phyloP scores from a whole-genome alignment of 2,797 vertebrate species.

The Argentina silus region DNA sequence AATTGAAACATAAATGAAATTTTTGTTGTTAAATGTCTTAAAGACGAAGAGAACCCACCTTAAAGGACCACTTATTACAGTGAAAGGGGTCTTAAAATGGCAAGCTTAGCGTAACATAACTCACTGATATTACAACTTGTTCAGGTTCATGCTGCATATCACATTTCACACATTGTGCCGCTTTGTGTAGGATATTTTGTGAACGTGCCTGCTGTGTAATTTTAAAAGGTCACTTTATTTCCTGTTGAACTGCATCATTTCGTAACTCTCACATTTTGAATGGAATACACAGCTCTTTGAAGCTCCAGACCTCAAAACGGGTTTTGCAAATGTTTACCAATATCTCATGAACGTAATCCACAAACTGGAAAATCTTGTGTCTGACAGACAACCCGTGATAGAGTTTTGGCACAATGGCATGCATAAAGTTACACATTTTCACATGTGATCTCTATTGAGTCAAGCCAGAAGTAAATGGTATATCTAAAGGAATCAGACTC shows the following conservation, averaged over 20 bases:
- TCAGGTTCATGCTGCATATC: not conserved
- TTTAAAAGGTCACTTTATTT: conserved; percentile 68
- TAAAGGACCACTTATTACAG: no score
- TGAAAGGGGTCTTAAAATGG: no score
- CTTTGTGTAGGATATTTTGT: not conserved
- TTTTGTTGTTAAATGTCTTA: no score
- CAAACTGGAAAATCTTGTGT: conserved; percentile 66
- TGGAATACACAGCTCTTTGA: conserved; percentile 1
- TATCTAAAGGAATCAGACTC: no score
- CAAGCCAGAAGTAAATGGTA: not conserved
- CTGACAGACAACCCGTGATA: not conserved
- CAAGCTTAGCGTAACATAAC: no score
- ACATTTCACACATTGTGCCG: not conserved
- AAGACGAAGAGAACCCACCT: no score
- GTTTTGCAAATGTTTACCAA: not conserved
- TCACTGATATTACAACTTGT: not conserved
- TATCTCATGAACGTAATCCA: conserved; percentile 57
- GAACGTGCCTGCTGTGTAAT: not conserved
- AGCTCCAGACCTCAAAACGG: not conserved
- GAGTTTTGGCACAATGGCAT: not conserved
- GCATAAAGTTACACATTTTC: not conserved
- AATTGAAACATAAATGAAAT: no score
- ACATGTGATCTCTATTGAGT: not conserved
- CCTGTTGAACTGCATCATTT: conserved; percentile 44
- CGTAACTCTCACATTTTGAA: conserved; percentile 25